phyloP scores from a whole-genome alignment of 2,888 invertebrate species.

The Argynnis bischoffii region DNA sequence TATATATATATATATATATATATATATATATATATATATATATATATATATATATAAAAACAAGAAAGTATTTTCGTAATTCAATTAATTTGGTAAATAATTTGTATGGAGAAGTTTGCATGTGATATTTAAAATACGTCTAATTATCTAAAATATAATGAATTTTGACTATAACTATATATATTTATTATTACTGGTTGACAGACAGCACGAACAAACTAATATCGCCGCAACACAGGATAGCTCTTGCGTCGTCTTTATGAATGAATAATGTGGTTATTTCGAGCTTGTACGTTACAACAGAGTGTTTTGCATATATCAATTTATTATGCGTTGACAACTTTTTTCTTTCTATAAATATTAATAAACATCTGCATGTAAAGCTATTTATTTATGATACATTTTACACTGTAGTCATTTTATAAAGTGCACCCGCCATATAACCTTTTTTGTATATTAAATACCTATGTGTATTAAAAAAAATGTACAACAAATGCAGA shows the following conservation, averaged over 20 bases:
- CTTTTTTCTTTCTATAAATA: slow-evolving; percentile 33
- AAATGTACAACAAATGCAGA: too few relatives aligned
- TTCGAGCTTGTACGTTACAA: slow-evolving; percentile 44
- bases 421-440: slow-evolving; percentile 13
- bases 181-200: slow-evolving; percentile 32
- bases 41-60: too few relatives aligned
- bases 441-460: neutral
- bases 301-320: slow-evolving; percentile 41
- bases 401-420: slow-evolving; percentile 27
- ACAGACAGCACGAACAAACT: slow-evolving; percentile 37
- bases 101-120: too few relatives aligned
- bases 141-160: slow-evolving; percentile 1
- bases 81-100: too few relatives aligned
- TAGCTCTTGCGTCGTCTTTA: slow-evolving; percentile 44
- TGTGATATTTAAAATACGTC: neutral
- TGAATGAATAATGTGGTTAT: slow-evolving; percentile 51
- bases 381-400: slow-evolving; percentile 25
- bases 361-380: slow-evolving; percentile 25
- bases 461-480: too few relatives aligned
- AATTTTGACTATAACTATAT: neutral
- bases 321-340: slow-evolving; percentile 37
- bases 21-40: too few relatives aligned
- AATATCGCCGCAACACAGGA: slow-evolving; percentile 41
- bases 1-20: too few relatives aligned
- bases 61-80: too few relatives aligned